Evolutionary conservation across 2,113 vertebrate species (phyloP).

Genomic region (Stigmatopora argus): DNA sequence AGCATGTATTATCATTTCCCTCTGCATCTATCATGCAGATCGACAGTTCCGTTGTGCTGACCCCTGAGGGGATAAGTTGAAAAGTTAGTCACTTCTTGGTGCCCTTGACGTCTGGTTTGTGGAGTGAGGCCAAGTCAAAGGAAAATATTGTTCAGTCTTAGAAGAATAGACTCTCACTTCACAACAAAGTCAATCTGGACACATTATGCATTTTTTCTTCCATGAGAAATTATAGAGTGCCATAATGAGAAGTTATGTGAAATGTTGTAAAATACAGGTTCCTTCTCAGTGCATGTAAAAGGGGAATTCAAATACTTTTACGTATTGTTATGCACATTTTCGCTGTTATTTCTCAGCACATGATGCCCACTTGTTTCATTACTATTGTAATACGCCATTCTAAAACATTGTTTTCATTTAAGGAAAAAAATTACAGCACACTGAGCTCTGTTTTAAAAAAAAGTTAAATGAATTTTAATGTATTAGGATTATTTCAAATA

Average conservation of each 20-base stretch:
- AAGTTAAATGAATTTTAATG: not conserved
- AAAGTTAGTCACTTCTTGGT: constrained; percentile 20
- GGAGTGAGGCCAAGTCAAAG: constrained; percentile 29
- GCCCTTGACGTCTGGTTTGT: constrained; percentile 35
- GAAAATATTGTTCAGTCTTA: constrained; percentile 37
- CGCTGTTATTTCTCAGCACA: constrained; percentile 36
- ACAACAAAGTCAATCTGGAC: constrained; percentile 38
- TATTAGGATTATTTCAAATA: not conserved
- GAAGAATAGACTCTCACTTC: constrained; percentile 46
- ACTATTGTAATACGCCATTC: constrained; percentile 15
- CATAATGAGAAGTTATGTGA: constrained; percentile 74
- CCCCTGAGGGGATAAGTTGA: no score
- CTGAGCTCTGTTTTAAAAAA: not conserved
- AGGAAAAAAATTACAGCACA: not conserved
- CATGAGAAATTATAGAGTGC: constrained; percentile 62
- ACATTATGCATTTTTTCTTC: constrained; percentile 54
- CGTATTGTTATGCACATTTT: constrained; percentile 72
- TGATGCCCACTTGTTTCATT: constrained; percentile 15
- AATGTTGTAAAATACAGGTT: constrained; percentile 74
- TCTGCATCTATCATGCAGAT: no score
- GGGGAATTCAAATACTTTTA: constrained; percentile 54
- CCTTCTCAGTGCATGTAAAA: constrained; percentile 54
- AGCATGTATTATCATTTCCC: not conserved
- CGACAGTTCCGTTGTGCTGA: no score
- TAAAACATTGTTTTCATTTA: constrained; percentile 8